phyloP scores from a whole-genome alignment of 2,888 invertebrate genomes.

The Apocheima hispidaria region DNA sequence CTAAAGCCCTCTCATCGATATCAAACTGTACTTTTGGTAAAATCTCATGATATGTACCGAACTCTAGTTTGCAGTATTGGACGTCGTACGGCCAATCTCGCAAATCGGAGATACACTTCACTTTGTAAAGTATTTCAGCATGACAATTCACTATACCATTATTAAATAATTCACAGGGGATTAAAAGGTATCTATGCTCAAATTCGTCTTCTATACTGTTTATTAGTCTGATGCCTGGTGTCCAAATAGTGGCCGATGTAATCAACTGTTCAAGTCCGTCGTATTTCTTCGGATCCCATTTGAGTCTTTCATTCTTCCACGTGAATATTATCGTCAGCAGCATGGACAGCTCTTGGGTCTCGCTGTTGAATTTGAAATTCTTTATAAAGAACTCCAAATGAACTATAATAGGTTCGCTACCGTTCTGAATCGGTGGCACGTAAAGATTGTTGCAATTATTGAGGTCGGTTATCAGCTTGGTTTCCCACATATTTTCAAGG shows the following conservation, averaged over 20 bases:
- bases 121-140: conserved; percentile 2
- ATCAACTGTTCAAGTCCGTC: conserved; percentile 44
- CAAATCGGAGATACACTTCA: conserved; percentile 40
- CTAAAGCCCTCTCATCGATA: conserved; percentile 24
- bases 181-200: conserved; percentile 2
- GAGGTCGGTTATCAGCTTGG: conserved; percentile 40
- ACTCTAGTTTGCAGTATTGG: conserved; percentile 46
- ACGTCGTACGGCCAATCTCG: conserved; percentile 52
- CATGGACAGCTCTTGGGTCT: conserved; percentile 48
- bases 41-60: conserved; percentile 28
- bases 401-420: conserved; percentile 35
- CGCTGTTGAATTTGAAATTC: conserved; percentile 51
- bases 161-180: conserved; percentile 31
- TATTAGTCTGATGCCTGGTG: conserved; percentile 47
- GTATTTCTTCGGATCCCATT: conserved; percentile 56
- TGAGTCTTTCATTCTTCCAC: conserved; percentile 55
- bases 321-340: conserved; percentile 41
- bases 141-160: conserved; percentile 35
- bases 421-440: conserved; percentile 22
- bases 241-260: conserved; percentile 45
- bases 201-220: conserved; percentile 43
- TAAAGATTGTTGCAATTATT: not conserved
- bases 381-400: conserved; percentile 47
- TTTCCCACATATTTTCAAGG: conserved; percentile 44
- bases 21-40: conserved; percentile 31